Evolutionary conservation across 2,888 invertebrate species (phyloP).

Genomic region (Thymelicus lineola): DNA sequence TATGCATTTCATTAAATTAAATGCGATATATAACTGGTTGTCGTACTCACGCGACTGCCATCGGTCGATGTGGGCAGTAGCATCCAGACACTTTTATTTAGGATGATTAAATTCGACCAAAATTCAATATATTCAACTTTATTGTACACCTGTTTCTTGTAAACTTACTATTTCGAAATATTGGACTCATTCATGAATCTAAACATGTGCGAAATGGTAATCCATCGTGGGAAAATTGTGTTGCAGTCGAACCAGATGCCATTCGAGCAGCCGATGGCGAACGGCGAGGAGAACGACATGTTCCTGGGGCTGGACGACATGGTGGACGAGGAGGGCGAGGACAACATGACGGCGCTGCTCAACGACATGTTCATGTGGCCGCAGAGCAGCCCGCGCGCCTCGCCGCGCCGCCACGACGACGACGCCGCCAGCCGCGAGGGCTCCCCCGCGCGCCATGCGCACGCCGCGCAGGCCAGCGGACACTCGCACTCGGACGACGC

Average conservation of each 20-base stretch:
- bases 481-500: constrained; percentile 56
- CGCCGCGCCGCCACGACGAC: constrained; percentile 56
- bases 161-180: no score
- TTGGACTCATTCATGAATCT: no score
- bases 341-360: constrained; percentile 87
- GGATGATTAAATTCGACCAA: no score
- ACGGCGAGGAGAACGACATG: constrained; percentile 79
- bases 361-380: constrained; percentile 88
- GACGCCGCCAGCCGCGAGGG: constrained; percentile 57
- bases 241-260: constrained; percentile 75
- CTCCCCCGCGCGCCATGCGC: constrained; percentile 51
- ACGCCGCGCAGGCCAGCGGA: constrained; percentile 44
- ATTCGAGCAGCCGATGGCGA: constrained; percentile 76
- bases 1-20: neutral
- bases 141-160: no score
- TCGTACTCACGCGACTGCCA: constrained; percentile 56
- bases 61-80: constrained; percentile 54
- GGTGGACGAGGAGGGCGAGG: constrained; percentile 86
- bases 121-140: no score
- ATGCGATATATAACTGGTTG: constrained; percentile 44
- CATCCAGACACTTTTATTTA: constrained; percentile 39
- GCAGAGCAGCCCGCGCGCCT: constrained; percentile 55
- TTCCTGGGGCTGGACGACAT: constrained; percentile 73
- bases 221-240: neutral
- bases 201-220: neutral